A percentile compares a stretch with the other conserved stretches of the same genome.
These are phyloP conservation scores for Cremastinae sp. DNA, from an alignment of 2,888 invertebrate genomes.

Conservation along the genomic window DNA sequence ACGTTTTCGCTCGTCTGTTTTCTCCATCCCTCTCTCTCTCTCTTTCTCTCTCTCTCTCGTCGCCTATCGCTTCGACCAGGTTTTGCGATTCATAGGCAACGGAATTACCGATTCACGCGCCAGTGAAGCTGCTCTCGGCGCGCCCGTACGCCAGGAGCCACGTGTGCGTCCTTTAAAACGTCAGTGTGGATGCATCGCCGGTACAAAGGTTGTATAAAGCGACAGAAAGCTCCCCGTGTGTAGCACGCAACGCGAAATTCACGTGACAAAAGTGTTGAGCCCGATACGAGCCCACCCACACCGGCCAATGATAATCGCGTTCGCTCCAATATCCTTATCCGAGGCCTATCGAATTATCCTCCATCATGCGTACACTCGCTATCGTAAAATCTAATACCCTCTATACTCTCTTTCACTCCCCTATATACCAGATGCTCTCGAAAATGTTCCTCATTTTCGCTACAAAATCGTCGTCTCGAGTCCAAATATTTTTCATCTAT, in stretches of 20 bases:
- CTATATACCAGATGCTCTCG: too few species aligned
- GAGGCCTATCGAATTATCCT: slow-evolving; percentile 63
- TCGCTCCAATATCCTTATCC: slow-evolving; percentile 65
- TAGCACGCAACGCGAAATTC: slow-evolving; percentile 44
- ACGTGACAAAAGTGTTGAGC: slow-evolving; percentile 42
- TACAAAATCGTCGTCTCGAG: too few species aligned
- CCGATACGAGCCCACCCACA: slow-evolving; percentile 19
- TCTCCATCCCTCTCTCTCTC: slow-evolving; percentile 42
- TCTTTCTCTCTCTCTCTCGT: slow-evolving; percentile 55
- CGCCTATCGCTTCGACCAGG: slow-evolving; percentile 61
- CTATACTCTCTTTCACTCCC: slow-evolving; percentile 20
- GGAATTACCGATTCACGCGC: slow-evolving; percentile 77
- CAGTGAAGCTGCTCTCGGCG: slow-evolving; percentile 63
- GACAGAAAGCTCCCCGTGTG: slow-evolving; percentile 52
- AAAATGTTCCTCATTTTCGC: slow-evolving; percentile 26
- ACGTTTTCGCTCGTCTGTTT: slow-evolving; percentile 10
- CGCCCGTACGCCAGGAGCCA: slow-evolving; percentile 63
- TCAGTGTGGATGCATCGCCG: not conserved
- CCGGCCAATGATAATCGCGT: slow-evolving; percentile 62
- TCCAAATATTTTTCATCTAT: too few species aligned
- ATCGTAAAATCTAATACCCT: slow-evolving; percentile 53
- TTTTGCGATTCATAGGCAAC: slow-evolving; percentile 77
- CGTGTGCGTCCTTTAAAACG: not conserved
- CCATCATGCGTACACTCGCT: slow-evolving; percentile 46
- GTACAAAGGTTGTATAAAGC: slow-evolving; percentile 35